Percentiles rank a stretch among this genome's conserved stretches.
phyloP scores from a whole-genome alignment of 2,888 invertebrate species.

The Drosophila buzzatii region DNA sequence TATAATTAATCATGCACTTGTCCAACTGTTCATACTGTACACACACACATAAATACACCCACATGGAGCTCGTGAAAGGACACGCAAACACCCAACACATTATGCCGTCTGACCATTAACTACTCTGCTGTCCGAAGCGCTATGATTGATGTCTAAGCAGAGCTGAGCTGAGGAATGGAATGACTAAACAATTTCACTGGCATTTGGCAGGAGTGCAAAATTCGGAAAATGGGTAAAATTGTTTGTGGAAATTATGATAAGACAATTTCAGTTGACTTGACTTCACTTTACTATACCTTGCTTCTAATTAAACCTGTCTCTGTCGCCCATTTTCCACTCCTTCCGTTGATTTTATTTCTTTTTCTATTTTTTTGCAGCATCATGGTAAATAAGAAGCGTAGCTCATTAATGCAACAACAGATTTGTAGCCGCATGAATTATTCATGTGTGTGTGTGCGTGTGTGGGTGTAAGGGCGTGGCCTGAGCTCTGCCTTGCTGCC shows the following conservation, averaged over 20 bases:
- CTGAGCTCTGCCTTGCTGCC: constrained; percentile 4
- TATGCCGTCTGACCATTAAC: constrained; percentile 72
- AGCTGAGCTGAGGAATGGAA: constrained; percentile 26
- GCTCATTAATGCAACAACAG: constrained; percentile 74
- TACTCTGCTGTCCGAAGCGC: constrained; percentile 42
- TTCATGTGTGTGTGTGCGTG: constrained; percentile 62
- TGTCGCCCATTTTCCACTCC: constrained; percentile 22
- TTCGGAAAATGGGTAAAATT: constrained; percentile 51
- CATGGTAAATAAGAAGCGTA: constrained; percentile 77
- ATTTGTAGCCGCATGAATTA: constrained; percentile 70
- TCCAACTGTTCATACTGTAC: constrained; percentile 56
- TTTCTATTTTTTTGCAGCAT: constrained; percentile 63
- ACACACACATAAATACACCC: constrained; percentile 15
- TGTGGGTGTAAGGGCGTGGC: constrained; percentile 49
- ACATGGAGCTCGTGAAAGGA: constrained; percentile 37
- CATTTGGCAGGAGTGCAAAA: constrained; percentile 62
- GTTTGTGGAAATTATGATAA: constrained; percentile 73
- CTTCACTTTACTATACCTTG: constrained; percentile 9
- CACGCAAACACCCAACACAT: constrained; percentile 75
- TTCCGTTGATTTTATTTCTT: neutral
- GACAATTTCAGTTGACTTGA: constrained; percentile 71
- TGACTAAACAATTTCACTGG: constrained; percentile 71
- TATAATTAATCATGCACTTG: constrained; percentile 81
- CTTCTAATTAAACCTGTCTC: constrained; percentile 74
- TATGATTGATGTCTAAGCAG: constrained; percentile 71